Base-by-base conservation (phyloP, 2,113 vertebrate species). In the Nettapus auritus region DNA sequence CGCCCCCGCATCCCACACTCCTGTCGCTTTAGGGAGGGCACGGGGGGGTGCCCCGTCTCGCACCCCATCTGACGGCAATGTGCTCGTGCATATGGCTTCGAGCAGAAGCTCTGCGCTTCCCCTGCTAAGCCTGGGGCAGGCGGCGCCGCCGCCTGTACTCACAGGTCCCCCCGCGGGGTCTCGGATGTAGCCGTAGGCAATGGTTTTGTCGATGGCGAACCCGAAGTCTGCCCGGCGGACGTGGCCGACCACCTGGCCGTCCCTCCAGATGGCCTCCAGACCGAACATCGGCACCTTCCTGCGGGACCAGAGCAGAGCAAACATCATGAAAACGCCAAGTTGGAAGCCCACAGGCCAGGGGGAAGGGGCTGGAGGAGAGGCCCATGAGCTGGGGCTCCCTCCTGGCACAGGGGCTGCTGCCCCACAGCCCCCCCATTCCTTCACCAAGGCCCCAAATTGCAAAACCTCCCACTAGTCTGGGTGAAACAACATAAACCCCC, bases 231-330 rank as follows among this genome's bases (percentile, higher is more conserved):
- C 98, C n/a, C 99, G 98, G 1, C 99, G 98, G 78, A 99, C 86
- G 69, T 99, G 99, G 73, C 99, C 99, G 0, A 99, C 98, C 11
- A 98, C 98, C 31, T 97, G 57, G 2, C 98, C 98, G 0, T 99
- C 97, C 56, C 99, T 98, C 98, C 99, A 99, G 96, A 99, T 87
- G 5, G 99, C 99, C 96, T 99, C 99, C 96, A 99, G 97, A 42
- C 99, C 99, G 0, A 99, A 99, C 98, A 99, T 98, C 0, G 99
- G 99, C 57, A 99, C 98, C 93, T 98, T 99, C 70, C 99, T 99
- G 97, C 21, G 5, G 9, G 53, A 67, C 6, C 3, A 85, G 56
- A 83, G 59, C 89, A 92, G 48, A 88, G 81, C 63, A 76, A 67
- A 33, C 6, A 0, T 77, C 31, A n/a, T 29, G 15, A 63, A 8